Conservation (phyloP, 2,888 invertebrate genomes). For the Elgonia sp. region DNA sequence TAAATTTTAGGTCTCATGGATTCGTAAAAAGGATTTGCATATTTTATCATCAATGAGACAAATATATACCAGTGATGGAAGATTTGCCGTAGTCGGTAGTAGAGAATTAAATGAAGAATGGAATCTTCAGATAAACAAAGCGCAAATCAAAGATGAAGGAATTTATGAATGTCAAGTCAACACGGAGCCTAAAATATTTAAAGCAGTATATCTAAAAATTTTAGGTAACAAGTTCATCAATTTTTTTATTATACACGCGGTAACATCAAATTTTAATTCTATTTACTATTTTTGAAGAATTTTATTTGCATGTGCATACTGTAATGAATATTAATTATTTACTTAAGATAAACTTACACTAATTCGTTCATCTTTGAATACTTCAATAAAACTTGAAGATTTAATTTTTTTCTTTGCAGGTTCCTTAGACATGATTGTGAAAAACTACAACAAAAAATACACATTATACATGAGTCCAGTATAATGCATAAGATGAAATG, state of each 20-base stretch:
- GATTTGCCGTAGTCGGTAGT: conserved; percentile 90
- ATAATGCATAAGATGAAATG: no score
- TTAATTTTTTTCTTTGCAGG: conserved; percentile 78
- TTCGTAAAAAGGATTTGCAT: conserved; percentile 88
- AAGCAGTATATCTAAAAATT: conserved; percentile 91
- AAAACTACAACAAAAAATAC: no score
- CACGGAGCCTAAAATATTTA: conserved; percentile 95
- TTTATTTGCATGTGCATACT: no score
- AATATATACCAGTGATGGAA: conserved; percentile 91
- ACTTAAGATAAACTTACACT: conserved; percentile 69
- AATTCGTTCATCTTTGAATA: conserved; percentile 79
- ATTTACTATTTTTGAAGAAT: no score
- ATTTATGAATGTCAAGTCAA: conserved; percentile 96
- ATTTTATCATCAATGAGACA: conserved; percentile 90
- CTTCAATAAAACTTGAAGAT: conserved; percentile 76
- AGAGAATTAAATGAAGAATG: conserved; percentile 90
- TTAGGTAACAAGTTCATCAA: no score
- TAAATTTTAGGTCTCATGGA: conserved; percentile 90
- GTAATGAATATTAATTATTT: conserved; percentile 23
- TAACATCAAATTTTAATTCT: no score
- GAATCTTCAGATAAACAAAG: conserved; percentile 88
- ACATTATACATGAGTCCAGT: no score
- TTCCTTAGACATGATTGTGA: neutral
- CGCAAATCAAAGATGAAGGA: conserved; percentile 88
- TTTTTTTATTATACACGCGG: no score